Evolutionary conservation across 2,113 vertebrate species (phyloP).

Genomic region (Plestiodon gilberti): DNA sequence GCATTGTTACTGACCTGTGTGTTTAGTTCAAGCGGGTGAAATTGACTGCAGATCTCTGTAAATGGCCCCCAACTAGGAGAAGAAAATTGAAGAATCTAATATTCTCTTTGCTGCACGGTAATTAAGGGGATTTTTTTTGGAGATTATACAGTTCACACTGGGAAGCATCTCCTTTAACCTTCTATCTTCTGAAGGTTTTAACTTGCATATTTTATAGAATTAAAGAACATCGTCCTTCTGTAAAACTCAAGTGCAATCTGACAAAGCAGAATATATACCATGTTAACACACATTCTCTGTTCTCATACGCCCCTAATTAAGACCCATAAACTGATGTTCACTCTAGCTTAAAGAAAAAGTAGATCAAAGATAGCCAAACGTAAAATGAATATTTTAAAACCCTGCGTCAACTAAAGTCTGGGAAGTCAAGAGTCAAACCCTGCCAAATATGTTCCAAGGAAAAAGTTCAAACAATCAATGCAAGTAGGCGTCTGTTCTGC

Average conservation of each 20-base stretch:
- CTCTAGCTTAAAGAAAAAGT: conserved; percentile 9
- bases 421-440: not conserved
- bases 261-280: not conserved
- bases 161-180: conserved; percentile 21
- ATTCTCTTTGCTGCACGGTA: conserved; percentile 11
- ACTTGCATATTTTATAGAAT: conserved; percentile 9
- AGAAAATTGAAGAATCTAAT: conserved; percentile 28
- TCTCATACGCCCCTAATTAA: conserved; percentile 22
- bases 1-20: not conserved
- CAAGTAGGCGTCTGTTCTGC: not conserved
- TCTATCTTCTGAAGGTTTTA: conserved; percentile 28
- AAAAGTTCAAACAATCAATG: not conserved
- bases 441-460: not conserved
- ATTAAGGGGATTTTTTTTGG: conserved; percentile 37
- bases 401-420: not conserved
- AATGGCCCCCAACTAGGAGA: conserved; percentile 20
- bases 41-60: conserved; percentile 11
- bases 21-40: conserved; percentile 16
- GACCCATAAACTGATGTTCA: conserved; percentile 10
- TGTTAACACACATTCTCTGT: not conserved
- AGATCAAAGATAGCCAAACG: not conserved
- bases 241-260: not conserved
- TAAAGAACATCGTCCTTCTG: not conserved
- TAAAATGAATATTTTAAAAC: not conserved
- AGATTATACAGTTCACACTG: conserved; percentile 37